Evolutionary conservation across 2,113 vertebrate genomes (phyloP).

Genomic region (Formicarius rufipectus): DNA sequence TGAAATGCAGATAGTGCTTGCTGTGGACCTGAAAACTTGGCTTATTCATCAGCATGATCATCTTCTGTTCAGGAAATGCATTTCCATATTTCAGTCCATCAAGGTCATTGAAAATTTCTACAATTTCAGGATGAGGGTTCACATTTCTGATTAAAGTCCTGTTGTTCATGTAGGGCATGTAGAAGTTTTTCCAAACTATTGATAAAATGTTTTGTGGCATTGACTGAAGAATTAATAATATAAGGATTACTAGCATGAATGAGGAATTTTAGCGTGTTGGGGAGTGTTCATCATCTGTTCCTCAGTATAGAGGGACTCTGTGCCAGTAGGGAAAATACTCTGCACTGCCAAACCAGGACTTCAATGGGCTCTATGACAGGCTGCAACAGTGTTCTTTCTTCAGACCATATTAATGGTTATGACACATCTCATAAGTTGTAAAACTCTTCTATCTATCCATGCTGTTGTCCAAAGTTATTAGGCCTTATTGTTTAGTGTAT

Average conservation of each 20-base stretch:
- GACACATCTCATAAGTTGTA: neutral
- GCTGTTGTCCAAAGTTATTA: neutral
- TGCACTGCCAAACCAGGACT: neutral
- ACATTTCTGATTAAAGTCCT: neutral
- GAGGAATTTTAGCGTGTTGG: neutral
- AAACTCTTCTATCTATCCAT: neutral
- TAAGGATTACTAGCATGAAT: neutral
- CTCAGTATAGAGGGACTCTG: neutral
- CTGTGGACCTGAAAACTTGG: neutral
- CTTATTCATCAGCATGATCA: neutral
- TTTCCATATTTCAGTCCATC: neutral
- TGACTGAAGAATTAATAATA: neutral
- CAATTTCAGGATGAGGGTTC: neutral
- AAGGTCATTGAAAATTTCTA: neutral
- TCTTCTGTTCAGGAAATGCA: neutral
- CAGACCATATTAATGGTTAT: neutral
- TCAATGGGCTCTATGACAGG: neutral
- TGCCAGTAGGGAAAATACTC: constrained; percentile 22
- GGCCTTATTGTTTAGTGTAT: neutral
- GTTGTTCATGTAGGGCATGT: neutral
- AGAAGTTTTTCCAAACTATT: neutral
- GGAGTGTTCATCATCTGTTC: constrained; percentile 26
- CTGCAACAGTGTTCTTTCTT: neutral
- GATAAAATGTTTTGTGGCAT: neutral
- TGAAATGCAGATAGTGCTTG: neutral